Percentiles rank a stretch among this genome's conserved stretches.
phyloP scores from a whole-genome alignment of 2,888 invertebrate genomes.

The Eristalis pertinax region DNA sequence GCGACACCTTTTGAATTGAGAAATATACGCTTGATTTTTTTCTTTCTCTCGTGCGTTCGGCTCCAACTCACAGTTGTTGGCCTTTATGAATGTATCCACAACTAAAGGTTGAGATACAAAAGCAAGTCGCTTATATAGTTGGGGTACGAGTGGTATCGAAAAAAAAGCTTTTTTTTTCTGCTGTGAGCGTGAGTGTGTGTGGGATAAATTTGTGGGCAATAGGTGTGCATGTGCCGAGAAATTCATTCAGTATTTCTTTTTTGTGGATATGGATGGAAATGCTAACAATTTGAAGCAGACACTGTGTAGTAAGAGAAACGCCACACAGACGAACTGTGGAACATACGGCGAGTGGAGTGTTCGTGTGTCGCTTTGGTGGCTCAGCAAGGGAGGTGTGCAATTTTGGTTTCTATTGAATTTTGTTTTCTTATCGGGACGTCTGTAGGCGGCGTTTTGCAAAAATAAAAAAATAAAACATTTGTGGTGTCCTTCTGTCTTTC shows the following conservation, averaged over 20 bases:
- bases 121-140: conserved; percentile 80
- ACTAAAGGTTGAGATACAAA: conserved; percentile 80
- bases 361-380: background rate
- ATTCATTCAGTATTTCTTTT: conserved; percentile 64
- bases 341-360: background rate
- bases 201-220: conserved; percentile 43
- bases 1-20: conserved; percentile 40
- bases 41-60: conserved; percentile 20
- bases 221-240: conserved; percentile 16
- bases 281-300: background rate
- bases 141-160: conserved; percentile 30
- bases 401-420: background rate
- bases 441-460: conserved; percentile 15
- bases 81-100: conserved; percentile 78
- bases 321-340: background rate
- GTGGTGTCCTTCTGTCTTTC: background rate
- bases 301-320: background rate
- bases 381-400: background rate
- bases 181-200: conserved; percentile 36
- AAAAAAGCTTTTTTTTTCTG: conserved; percentile 41
- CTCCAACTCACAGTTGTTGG: conserved; percentile 66
- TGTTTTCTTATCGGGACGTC: background rate
- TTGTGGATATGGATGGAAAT: background rate
- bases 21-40: conserved; percentile 1
- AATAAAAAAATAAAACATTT: background rate